phyloP scores from a whole-genome alignment of 37 sponge, comb jelly and placozoan genomes.

The Cladorhizidae sp. region DNA sequence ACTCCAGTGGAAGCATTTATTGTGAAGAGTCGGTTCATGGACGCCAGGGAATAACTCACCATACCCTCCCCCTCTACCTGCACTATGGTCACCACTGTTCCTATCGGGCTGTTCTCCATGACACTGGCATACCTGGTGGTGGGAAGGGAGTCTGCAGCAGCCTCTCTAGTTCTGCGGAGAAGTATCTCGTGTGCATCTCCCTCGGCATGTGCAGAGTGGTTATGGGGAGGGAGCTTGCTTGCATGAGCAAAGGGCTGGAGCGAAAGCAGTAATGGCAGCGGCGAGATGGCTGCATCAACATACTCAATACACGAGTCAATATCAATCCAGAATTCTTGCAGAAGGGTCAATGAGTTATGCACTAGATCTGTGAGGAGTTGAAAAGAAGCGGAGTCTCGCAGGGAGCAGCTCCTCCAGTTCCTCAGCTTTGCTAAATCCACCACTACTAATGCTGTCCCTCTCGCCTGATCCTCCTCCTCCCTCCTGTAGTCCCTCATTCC shows the following conservation, averaged over 20 bases:
- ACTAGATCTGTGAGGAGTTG: neutral
- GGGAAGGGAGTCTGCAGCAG: no score
- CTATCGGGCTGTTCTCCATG: slow-evolving; percentile 7
- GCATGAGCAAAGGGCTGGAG: neutral
- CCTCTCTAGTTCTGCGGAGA: no score
- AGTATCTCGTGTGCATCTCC: no score
- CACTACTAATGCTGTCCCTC: no score
- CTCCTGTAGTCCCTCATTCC: neutral
- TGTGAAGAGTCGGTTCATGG: neutral
- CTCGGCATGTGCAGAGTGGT: no score
- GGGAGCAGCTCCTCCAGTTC: no score
- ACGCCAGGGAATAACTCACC: neutral
- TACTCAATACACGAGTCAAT: neutral
- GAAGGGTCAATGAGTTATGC: neutral
- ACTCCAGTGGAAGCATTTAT: neutral
- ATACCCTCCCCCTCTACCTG: neutral
- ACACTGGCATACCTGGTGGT: neutral
- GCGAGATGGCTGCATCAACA: neutral
- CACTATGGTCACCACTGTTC: slow-evolving; percentile 7
- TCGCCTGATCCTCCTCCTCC: no score
- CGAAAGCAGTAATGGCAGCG: neutral
- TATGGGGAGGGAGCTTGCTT: no score
- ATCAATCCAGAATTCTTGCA: neutral
- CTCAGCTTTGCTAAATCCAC: no score
- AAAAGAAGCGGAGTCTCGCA: no score